These are phyloP conservation scores for Fulmarus glacialis DNA, from an alignment of 2,113 vertebrate genomes.

Conservation along the genomic window DNA sequence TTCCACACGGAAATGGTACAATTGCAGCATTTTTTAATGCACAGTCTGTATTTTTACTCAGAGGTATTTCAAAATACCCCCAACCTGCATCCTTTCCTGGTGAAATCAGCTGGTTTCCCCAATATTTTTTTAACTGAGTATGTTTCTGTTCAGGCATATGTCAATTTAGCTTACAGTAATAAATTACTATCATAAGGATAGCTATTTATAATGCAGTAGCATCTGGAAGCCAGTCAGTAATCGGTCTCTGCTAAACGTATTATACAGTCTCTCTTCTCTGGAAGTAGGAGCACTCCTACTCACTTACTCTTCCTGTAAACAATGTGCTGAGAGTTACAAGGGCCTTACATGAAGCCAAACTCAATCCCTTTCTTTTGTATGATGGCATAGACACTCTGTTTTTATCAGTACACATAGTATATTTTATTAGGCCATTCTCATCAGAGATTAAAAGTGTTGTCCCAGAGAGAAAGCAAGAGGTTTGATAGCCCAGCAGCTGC, in stretches of 20 bases:
- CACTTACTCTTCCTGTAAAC: neutral
- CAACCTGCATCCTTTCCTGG: neutral
- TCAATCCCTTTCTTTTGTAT: neutral
- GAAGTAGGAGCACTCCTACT: neutral
- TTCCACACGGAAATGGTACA: neutral
- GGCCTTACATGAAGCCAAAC: neutral
- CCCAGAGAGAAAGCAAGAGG: neutral
- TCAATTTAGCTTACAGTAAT: neutral
- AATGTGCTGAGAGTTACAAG: neutral
- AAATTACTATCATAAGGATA: neutral
- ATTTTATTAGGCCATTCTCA: neutral
- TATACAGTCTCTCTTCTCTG: neutral
- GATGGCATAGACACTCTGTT: neutral
- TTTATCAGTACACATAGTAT: neutral
- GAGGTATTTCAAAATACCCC: neutral
- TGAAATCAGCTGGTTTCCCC: neutral
- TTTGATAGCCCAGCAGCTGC: neutral
- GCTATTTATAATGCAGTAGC: neutral
- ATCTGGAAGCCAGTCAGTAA: neutral
- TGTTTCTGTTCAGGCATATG: neutral
- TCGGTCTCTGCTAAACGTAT: neutral
- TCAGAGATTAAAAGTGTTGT: neutral
- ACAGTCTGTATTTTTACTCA: neutral
- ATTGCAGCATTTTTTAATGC: neutral
- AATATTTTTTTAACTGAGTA: neutral